Percentiles rank a stretch among this genome's conserved stretches.
Conservation (phyloP, 2,113 vertebrate genomes). For the Lophochroa leadbeateri region DNA sequence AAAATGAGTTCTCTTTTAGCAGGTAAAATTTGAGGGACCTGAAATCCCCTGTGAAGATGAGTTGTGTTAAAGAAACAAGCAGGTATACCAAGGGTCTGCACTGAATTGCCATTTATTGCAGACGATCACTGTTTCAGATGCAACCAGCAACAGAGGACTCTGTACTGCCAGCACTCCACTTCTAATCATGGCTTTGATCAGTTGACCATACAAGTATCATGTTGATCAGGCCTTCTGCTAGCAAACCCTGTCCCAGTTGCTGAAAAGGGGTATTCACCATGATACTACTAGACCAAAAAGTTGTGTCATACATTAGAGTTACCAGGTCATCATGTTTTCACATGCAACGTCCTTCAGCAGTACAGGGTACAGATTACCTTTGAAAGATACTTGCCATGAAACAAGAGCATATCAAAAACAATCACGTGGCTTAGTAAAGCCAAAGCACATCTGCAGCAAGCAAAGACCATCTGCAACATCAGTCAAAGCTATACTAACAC, state of each 20-base stretch:
- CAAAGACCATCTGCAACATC: not conserved
- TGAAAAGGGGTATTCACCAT: not conserved
- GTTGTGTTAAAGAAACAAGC: not conserved
- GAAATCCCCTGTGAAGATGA: not conserved
- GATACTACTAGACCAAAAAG: not conserved
- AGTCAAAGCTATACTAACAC: not conserved
- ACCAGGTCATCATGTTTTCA: not conserved
- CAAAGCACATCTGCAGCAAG: not conserved
- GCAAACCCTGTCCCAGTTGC: not conserved
- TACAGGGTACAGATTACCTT: not conserved
- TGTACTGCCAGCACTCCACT: not conserved
- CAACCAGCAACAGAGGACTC: not conserved
- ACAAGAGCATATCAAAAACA: not conserved
- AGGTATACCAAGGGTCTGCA: not conserved
- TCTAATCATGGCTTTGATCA: not conserved
- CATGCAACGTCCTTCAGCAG: fast-evolving
- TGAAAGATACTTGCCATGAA: not conserved
- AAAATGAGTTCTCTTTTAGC: not conserved
- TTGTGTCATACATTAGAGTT: not conserved
- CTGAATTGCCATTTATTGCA: fast-evolving
- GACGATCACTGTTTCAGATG: not conserved
- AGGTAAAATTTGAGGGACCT: not conserved
- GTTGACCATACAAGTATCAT: not conserved
- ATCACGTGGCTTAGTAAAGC: not conserved
- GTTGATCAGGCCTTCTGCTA: not conserved